Evolutionary conservation across 2,888 invertebrate species (phyloP).

Genomic region (Oasisia sp.): DNA sequence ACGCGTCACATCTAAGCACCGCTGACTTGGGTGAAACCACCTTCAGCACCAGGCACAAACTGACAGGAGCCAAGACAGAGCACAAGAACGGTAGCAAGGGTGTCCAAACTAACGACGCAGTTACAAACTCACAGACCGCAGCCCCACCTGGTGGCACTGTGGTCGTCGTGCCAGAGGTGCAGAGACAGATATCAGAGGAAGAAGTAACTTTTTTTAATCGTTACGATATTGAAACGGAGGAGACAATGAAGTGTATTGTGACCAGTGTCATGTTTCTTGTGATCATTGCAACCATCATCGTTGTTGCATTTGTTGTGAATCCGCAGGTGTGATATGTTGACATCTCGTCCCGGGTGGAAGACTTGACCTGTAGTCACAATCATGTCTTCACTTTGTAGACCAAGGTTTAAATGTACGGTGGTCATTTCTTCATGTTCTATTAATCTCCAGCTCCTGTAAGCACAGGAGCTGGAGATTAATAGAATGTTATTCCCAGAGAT

Average conservation of each 20-base stretch:
- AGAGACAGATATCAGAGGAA: neutral
- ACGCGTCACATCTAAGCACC: neutral
- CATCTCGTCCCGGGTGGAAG: neutral
- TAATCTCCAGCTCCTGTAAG: neutral
- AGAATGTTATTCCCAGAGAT: neutral
- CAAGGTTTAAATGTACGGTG: too few species aligned
- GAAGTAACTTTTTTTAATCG: neutral
- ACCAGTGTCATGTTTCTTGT: slow-evolving; percentile 26
- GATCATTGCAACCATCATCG: slow-evolving; percentile 25
- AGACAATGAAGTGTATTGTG: slow-evolving; percentile 31
- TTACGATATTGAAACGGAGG: slow-evolving; percentile 28
- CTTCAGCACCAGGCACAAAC: neutral
- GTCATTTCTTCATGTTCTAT: neutral
- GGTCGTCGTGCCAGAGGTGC: neutral
- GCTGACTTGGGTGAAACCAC: neutral
- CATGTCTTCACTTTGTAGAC: too few species aligned
- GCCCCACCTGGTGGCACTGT: neutral
- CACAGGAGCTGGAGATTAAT: too few species aligned
- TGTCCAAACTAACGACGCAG: neutral
- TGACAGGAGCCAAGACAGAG: neutral
- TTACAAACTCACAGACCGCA: neutral
- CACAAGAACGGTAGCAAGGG: neutral
- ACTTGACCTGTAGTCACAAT: neutral
- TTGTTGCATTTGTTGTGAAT: slow-evolving; percentile 30
- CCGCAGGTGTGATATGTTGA: slow-evolving; percentile 21